phyloP scores from a whole-genome alignment of 2,113 vertebrate species.

The Haplochromis burtoni region DNA sequence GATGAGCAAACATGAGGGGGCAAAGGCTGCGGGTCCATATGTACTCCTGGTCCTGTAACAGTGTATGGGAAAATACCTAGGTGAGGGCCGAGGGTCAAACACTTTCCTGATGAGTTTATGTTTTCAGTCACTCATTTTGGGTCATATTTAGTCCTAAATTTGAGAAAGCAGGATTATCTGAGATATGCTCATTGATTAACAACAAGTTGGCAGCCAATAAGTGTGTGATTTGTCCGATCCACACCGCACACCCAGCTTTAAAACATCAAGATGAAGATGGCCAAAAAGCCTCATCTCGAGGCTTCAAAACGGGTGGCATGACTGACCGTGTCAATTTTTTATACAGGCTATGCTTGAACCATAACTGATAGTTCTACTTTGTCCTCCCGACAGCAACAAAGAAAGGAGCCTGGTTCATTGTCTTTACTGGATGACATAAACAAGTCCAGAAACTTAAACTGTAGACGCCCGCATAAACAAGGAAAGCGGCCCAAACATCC shows the following conservation, averaged over 20 bases:
- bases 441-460: neutral
- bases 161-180: neutral
- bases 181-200: neutral
- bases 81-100: neutral
- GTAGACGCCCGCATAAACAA: neutral
- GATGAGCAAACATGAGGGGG: neutral
- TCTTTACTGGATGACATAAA: neutral
- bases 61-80: neutral
- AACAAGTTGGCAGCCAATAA: neutral
- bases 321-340: neutral
- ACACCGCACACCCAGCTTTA: neutral
- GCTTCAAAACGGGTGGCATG: neutral
- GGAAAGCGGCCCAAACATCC: neutral
- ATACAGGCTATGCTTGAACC: neutral
- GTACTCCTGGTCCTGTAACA: neutral
- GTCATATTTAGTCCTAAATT: neutral
- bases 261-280: neutral
- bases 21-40: neutral
- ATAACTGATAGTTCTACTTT: neutral
- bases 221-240: neutral
- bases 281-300: neutral
- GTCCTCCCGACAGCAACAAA: neutral
- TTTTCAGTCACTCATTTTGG: neutral
- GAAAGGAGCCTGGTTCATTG: neutral
- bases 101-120: neutral